These are phyloP conservation scores for Drosophila insularis DNA, from an alignment of 1,140 invertebrate species.

Conservation along the genomic window DNA sequence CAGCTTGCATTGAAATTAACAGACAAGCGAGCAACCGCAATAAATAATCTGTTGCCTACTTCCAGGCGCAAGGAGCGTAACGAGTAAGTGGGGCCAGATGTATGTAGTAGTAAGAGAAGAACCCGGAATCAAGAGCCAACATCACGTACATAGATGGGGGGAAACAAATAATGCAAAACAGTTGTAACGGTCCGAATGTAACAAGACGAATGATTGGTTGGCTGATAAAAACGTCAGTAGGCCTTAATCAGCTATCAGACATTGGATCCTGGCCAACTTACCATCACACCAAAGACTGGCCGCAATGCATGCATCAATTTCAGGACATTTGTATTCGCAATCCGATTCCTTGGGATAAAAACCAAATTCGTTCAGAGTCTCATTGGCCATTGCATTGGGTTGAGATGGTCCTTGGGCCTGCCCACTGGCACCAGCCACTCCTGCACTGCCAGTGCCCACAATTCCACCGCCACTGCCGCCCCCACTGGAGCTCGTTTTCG, in stretches of 20 bases:
- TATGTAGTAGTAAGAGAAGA: background rate
- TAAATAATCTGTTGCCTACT: slow-evolving; percentile 68
- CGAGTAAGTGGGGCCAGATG: background rate
- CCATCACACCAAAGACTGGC: slow-evolving; percentile 94
- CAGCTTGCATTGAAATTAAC: slow-evolving; percentile 73
- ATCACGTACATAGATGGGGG: slow-evolving; percentile 44
- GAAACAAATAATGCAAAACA: slow-evolving; percentile 45
- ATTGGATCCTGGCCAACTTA: slow-evolving; percentile 69
- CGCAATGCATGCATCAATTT: slow-evolving; percentile 94
- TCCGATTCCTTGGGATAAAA: slow-evolving; percentile 83
- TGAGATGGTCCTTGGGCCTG: slow-evolving; percentile 22
- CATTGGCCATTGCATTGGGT: slow-evolving; percentile 82
- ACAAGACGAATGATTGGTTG: slow-evolving; percentile 2
- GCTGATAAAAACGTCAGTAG: slow-evolving; percentile 8
- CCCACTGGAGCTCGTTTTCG: slow-evolving; percentile 8
- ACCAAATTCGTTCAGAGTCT: slow-evolving; percentile 83
- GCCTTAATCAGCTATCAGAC: slow-evolving; percentile 4
- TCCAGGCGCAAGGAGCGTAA: slow-evolving; percentile 25
- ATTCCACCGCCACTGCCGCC: slow-evolving; percentile 32
- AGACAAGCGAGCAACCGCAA: slow-evolving; percentile 68
- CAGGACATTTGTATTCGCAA: slow-evolving; percentile 90
- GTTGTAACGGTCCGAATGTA: background rate
- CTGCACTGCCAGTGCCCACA: slow-evolving; percentile 50
- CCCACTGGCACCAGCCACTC: slow-evolving; percentile 47
- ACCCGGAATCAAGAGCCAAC: slow-evolving; percentile 23